Base-by-base conservation (phyloP, 2,797 vertebrate species). In the Momotus momota region DNA sequence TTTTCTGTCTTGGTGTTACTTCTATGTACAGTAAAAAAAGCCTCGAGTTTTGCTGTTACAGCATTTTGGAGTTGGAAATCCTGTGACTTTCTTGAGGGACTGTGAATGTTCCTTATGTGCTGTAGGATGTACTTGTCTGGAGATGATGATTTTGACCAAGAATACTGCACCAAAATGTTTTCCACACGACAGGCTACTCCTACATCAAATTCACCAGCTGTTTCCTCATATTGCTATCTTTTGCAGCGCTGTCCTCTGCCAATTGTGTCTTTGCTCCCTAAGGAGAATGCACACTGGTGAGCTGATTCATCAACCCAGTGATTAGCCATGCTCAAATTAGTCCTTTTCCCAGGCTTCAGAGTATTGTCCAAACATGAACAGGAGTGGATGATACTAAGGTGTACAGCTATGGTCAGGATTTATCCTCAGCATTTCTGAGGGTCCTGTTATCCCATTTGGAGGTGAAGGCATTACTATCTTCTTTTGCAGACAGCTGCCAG, bases 221-320 rank as follows among this genome's bases (percentile, higher is more conserved):
- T 88, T 96, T 90, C 81, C 43, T 90, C 41, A 9, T 77, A 64
- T 60, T 84, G 80, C 93, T 86, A 3, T 90, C 78, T 94, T 86
- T 86, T 97, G 93, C 86, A 92, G 74, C 1, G 0, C 81, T 82
- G 86, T 92, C 81, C 81, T 93, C 90, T 96, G 95, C 93, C 95
- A 94, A 5, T 88, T 95, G 62, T 92, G 43, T 81, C 52, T 88
- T 72, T 33, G 90, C 26, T 95, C 94, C 88, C 64, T 40, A 29
- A 88, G 92, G 96, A 92, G 61, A 82, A 54, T 26, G 45, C 80
- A 85, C 71, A 51, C 45, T 87, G 64, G 93, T 46, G 88, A 91
- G 93, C 93, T 95, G 93, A 96, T 92, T 97, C 94, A 91, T 94
- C 93, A 82, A 48, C 61, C 45, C 60, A 78, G 64, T 77, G 74